Evolutionary conservation across 2,797 vertebrate species (phyloP).

Genomic region (Hippocampus kuda): DNA sequence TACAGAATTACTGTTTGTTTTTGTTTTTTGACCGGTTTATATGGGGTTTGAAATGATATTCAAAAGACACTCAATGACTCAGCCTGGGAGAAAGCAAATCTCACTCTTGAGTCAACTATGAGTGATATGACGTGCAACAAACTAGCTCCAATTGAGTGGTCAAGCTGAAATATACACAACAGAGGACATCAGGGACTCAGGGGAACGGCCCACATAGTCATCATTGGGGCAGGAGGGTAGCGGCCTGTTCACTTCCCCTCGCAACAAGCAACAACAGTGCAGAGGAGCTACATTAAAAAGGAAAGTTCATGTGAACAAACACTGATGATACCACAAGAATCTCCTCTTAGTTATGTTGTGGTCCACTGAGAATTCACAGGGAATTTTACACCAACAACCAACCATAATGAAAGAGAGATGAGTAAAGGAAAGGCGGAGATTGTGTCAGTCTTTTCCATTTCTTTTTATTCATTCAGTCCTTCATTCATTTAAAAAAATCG

Average conservation of each 20-base stretch:
- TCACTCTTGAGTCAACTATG: constrained; percentile 24
- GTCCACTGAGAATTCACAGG: not conserved
- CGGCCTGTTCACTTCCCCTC: not conserved
- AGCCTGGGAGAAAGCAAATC: constrained; percentile 13
- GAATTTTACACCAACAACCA: not conserved
- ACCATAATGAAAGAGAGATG: not conserved
- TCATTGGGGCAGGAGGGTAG: not conserved
- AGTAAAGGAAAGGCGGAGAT: not conserved
- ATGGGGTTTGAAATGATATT: constrained; percentile 23
- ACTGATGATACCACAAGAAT: not conserved
- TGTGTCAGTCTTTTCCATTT: not conserved
- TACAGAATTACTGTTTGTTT: constrained; percentile 5
- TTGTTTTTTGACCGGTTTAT: constrained; percentile 9
- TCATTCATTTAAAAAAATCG: too few species aligned
- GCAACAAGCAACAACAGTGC: not conserved
- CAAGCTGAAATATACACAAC: constrained; percentile 7
- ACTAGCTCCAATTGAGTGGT: not conserved
- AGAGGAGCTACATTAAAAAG: not conserved
- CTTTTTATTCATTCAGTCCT: too few species aligned
- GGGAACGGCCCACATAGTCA: constrained; percentile 19
- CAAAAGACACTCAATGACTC: constrained; percentile 29
- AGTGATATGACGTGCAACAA: constrained; percentile 23
- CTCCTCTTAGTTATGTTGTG: not conserved
- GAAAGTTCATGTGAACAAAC: not conserved
- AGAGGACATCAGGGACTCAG: constrained; percentile 8